A percentile compares a stretch with the other conserved stretches of the same genome.
phyloP scores from a whole-genome alignment of 2,797 vertebrate genomes.

The Psittacula derbiana region DNA sequence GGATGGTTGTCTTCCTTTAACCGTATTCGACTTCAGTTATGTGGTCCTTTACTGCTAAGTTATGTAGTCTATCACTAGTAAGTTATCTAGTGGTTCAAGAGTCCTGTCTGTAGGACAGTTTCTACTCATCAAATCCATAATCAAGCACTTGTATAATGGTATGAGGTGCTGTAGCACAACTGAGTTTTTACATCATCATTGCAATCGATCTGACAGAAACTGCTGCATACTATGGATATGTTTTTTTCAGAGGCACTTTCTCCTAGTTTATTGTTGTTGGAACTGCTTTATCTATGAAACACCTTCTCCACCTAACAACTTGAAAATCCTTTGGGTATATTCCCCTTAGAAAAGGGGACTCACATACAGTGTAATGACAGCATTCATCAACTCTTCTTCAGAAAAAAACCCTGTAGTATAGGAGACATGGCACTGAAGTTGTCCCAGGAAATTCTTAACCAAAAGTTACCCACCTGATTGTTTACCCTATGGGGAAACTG shows the following conservation, averaged over 20 bases:
- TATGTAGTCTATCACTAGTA: not conserved
- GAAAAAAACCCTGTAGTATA: not conserved
- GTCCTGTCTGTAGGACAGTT: not conserved
- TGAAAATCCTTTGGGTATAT: not conserved
- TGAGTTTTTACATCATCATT: not conserved
- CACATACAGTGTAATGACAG: not conserved
- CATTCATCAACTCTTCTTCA: not conserved
- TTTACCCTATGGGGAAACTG: not conserved
- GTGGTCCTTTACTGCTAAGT: not conserved
- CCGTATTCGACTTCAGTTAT: not conserved
- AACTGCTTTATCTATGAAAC: not conserved
- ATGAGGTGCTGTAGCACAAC: not conserved
- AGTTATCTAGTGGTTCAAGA: not conserved
- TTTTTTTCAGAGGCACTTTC: not conserved
- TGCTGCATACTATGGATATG: not conserved
- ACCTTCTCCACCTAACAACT: not conserved
- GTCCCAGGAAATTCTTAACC: not conserved
- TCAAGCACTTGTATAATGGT: not conserved
- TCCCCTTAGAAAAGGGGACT: not conserved
- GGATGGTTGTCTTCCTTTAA: not conserved
- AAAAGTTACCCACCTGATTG: not conserved
- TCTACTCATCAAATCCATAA: not conserved
- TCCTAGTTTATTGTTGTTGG: not conserved
- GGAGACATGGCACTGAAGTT: not conserved
- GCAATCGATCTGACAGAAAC: not conserved